Percentiles rank a stretch among this genome's conserved stretches.
These are phyloP conservation scores for Nesogale talazaci DNA, from an alignment of 2,113 vertebrate species.

Conservation along the genomic window DNA sequence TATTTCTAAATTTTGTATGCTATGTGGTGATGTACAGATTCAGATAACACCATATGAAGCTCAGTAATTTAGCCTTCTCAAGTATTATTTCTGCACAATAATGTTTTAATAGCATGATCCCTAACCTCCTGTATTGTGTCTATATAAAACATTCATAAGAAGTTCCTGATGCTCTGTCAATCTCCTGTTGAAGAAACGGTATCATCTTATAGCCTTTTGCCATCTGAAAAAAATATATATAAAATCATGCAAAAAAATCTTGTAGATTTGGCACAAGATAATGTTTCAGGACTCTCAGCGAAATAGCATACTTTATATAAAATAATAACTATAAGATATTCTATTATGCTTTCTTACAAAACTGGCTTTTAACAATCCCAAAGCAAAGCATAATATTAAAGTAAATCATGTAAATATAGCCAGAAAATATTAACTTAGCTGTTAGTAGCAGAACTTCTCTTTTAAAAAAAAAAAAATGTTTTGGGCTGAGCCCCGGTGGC, in stretches of 20 bases:
- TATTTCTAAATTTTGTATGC: not conserved
- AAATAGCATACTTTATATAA: not conserved
- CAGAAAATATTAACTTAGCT: not conserved
- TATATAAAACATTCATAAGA: not conserved
- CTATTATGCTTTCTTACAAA: not conserved
- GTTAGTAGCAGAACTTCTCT: not conserved
- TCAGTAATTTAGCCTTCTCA: not conserved
- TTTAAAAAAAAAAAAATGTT: too few relatives aligned
- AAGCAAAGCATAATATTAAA: slow-evolving; percentile 33
- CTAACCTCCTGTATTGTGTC: not conserved
- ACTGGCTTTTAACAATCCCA: slow-evolving; percentile 6
- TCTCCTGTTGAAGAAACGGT: not conserved
- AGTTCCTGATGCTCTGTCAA: not conserved
- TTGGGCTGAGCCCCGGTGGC: too few relatives aligned
- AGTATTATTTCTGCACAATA: not conserved
- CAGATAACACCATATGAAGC: not conserved
- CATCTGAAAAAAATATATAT: not conserved
- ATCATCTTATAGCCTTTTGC: not conserved
- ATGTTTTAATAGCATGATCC: not conserved
- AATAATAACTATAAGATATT: not conserved
- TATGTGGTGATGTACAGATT: not conserved
- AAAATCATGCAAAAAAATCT: not conserved
- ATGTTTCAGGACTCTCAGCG: not conserved
- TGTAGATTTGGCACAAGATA: not conserved
- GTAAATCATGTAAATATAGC: not conserved